Conservation (phyloP, 2,888 invertebrate species). For the Lepidochitona cinerea region DNA sequence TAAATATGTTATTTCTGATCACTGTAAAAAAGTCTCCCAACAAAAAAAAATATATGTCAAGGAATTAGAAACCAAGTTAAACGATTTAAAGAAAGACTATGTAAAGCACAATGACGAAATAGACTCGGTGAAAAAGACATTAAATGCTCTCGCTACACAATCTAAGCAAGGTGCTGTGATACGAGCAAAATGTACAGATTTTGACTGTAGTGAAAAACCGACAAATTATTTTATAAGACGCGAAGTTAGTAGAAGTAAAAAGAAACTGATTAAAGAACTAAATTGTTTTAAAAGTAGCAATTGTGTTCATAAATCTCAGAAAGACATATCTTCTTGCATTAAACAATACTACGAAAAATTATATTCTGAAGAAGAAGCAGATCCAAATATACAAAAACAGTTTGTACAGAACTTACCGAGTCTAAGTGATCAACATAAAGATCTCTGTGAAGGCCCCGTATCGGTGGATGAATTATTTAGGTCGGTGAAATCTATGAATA, state of each 20-base stretch:
- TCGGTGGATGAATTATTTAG: not conserved
- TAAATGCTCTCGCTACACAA: not conserved
- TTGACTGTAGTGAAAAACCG: not conserved
- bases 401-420: not conserved
- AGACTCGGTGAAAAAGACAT: not conserved
- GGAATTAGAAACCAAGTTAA: not conserved
- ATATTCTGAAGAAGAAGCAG: not conserved
- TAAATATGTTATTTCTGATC: not conserved
- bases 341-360: not conserved
- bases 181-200: not conserved
- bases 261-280: not conserved
- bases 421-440: not conserved
- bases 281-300: not conserved
- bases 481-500: not conserved
- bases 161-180: not conserved
- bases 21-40: not conserved
- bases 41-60: not conserved
- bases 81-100: not conserved
- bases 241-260: not conserved
- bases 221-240: not conserved
- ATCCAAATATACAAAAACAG: not conserved
- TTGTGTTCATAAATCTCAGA: not conserved
- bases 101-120: not conserved
- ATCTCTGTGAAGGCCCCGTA: not conserved
- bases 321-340: not conserved